Evolutionary conservation across 2,888 invertebrate genomes (phyloP), one percentile per base, ranked within the genome.

Genomic region (Meloe dianella): DNA sequence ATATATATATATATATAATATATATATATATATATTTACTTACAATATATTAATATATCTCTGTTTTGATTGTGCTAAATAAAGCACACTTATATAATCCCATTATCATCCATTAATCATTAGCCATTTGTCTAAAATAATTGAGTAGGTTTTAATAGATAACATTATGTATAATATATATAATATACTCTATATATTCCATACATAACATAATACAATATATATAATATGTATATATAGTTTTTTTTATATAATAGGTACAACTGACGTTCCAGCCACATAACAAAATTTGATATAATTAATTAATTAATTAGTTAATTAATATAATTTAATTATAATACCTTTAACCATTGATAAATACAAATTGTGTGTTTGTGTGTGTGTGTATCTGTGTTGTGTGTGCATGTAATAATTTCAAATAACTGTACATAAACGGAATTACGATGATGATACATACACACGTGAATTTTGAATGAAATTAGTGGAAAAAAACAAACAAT

Each of bases 101-200:
- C 47, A 51, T 51, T 51, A 22, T 9, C 8, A 22, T 51, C 47
- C 47, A 47, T 20, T 47, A 51, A 9, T 20, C 10, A 22, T 51
- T 51, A 51, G 47, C 20, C 47, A 51, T 22, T 51, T 17, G 17
- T 79, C 76, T 79, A 81, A 77, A 78, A 79, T 80, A 81, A 78
- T 51, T 79, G 81, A 82, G 82, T 82, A 82, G 81, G 82, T 78
- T 80, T 79, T 80, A 80, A 78, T 75, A 66, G 65, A 67, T 80
- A 81, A 79, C 76, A 78, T 79, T 79, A 80, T 75, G 77, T 74
- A 74, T 61, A 72, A 77, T 74, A 75, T 80, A 79, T 80, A 79
- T 77, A 79, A 78, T 77, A 75, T 75, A 75, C 77, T 78, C 76
- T 78, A 78, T 76, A 78, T 78, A 79, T 77, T 78, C 78, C 78